A percentile compares a stretch with the other conserved stretches of the same genome.
Evolutionary conservation across 2,888 invertebrate species (phyloP).

Genomic region (Acleris holmiana): DNA sequence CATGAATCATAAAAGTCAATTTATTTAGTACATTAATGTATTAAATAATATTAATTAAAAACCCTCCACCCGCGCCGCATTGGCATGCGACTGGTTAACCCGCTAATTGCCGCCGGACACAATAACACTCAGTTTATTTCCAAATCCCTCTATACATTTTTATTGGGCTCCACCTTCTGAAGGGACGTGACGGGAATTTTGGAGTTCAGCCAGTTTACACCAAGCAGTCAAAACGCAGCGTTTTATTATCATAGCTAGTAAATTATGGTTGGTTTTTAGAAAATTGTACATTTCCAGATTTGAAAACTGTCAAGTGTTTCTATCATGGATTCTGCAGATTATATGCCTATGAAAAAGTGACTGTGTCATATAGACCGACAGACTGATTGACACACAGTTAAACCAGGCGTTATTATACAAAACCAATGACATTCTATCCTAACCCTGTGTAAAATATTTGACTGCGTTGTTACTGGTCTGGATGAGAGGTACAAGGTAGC

Average conservation of each 20-base stretch:
- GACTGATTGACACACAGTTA: too few species aligned
- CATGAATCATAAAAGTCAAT: too few species aligned
- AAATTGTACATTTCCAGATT: neutral
- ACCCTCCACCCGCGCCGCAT: constrained; percentile 5
- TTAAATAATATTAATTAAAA: constrained; percentile 11
- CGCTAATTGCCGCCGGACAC: constrained; percentile 68
- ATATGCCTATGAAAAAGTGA: too few species aligned
- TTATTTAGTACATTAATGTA: neutral
- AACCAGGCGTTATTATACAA: too few species aligned
- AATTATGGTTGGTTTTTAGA: neutral
- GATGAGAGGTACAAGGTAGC: too few species aligned
- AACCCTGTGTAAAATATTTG: too few species aligned
- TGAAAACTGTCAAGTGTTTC: neutral
- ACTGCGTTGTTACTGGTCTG: too few species aligned
- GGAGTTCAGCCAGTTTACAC: constrained; percentile 43
- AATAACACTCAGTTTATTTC: constrained; percentile 61
- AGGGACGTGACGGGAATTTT: constrained; percentile 66
- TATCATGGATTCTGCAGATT: neutral
- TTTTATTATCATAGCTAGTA: neutral
- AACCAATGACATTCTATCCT: too few species aligned
- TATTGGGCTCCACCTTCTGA: constrained; percentile 78
- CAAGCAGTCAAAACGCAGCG: constrained; percentile 24
- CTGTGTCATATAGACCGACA: too few species aligned
- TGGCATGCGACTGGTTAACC: constrained; percentile 55
- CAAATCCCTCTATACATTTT: constrained; percentile 83